Percentiles rank a stretch among this genome's conserved stretches.
Evolutionary conservation across 2,888 invertebrate species (phyloP).

Genomic region (Pegoplata infirma): DNA sequence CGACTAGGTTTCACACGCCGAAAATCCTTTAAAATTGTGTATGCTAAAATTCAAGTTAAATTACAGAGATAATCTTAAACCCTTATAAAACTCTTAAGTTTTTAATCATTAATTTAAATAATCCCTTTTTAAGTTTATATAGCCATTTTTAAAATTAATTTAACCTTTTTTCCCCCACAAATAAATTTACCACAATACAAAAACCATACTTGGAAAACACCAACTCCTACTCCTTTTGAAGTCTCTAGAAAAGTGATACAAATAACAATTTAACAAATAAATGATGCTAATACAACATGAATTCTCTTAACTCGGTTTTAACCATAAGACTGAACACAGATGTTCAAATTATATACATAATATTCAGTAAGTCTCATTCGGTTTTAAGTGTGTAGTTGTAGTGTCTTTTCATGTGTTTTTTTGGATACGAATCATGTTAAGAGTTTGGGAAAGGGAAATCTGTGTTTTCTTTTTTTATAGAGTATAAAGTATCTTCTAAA

Average conservation of each 20-base stretch:
- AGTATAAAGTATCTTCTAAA: constrained; percentile 57
- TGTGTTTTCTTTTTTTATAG: constrained; percentile 52
- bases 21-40: too few relatives aligned
- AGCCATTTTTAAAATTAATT: background rate
- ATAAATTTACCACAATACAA: background rate
- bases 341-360: constrained; percentile 40
- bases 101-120: background rate
- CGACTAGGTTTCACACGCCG: too few relatives aligned
- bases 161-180: background rate
- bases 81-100: too few relatives aligned
- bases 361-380: background rate
- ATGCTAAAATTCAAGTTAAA: too few relatives aligned
- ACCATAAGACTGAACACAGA: constrained; percentile 32
- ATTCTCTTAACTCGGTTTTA: constrained; percentile 1
- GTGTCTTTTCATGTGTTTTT: background rate
- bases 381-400: background rate
- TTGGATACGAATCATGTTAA: background rate
- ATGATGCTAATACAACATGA: constrained; percentile 54
- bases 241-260: constrained; percentile 20
- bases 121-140: background rate
- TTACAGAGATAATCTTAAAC: too few relatives aligned
- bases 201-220: background rate
- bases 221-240: too few relatives aligned
- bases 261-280: constrained; percentile 52
- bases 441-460: constrained; percentile 19